Percentiles rank a stretch among this genome's conserved stretches.
Evolutionary conservation across 2,797 vertebrate species (phyloP).

Genomic region (Centroberyx gerrardi): DNA sequence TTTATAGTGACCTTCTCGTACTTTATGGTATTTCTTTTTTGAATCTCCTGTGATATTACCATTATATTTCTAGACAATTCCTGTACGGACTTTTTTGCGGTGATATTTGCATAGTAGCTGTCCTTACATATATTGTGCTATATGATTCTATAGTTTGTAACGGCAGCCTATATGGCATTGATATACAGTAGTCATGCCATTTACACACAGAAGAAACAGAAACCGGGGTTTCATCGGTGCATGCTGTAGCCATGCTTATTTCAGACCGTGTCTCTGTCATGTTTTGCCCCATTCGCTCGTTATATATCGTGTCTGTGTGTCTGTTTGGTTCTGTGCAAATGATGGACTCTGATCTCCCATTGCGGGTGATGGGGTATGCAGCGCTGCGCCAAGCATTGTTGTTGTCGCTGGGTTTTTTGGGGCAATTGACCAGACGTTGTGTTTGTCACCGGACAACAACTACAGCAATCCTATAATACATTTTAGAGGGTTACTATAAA

Average conservation of each 20-base stretch:
- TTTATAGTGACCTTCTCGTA: too few species aligned
- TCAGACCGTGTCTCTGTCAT: slow-evolving; percentile 78
- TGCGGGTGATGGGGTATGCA: slow-evolving; percentile 65
- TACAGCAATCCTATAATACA: too few species aligned
- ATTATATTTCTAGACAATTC: background rate
- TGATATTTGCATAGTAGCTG: background rate
- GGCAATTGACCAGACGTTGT: slow-evolving; percentile 36
- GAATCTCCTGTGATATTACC: background rate
- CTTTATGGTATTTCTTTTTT: too few species aligned
- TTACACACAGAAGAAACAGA: slow-evolving; percentile 14
- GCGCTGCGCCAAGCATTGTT: slow-evolving; percentile 72
- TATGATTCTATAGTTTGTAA: slow-evolving; percentile 30
- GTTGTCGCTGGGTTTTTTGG: slow-evolving; percentile 39
- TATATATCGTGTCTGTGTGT: slow-evolving; percentile 4
- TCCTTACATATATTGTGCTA: too few species aligned
- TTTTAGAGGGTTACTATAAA: too few species aligned
- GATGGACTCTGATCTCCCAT: slow-evolving; percentile 27
- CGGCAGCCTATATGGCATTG: slow-evolving; percentile 40
- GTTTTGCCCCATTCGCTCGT: slow-evolving; percentile 44
- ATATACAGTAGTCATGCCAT: slow-evolving; percentile 13
- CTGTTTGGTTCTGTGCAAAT: slow-evolving; percentile 40
- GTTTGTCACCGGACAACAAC: slow-evolving; percentile 10
- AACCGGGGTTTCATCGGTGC: slow-evolving; percentile 30
- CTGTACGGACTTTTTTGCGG: background rate
- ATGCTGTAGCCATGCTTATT: slow-evolving; percentile 62